Evolutionary conservation across 1,140 invertebrate genomes (phyloP).

Genomic region (Rhysida immarginata): DNA sequence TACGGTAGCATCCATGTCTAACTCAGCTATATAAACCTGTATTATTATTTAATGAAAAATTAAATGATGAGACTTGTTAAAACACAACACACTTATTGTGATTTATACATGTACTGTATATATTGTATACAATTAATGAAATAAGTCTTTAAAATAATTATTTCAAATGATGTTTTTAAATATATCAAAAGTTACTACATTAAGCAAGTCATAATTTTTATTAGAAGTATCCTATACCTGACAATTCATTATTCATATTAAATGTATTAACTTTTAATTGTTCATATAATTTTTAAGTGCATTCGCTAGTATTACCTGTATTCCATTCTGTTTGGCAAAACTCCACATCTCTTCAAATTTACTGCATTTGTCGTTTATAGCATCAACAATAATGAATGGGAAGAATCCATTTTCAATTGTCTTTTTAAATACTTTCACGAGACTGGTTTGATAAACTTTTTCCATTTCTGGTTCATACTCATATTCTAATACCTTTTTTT

Average conservation of each 20-base stretch:
- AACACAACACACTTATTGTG: too few relatives aligned
- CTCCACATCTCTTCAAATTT: slow-evolving; percentile 74
- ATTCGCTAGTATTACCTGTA: slow-evolving; percentile 49
- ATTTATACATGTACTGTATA: too few relatives aligned
- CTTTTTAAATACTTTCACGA: slow-evolving; percentile 83
- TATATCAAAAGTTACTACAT: too few relatives aligned
- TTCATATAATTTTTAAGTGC: background rate
- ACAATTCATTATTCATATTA: too few relatives aligned
- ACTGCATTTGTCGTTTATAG: slow-evolving; percentile 51
- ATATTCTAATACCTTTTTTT: slow-evolving; percentile 61
- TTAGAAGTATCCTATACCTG: too few relatives aligned
- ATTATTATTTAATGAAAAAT: too few relatives aligned
- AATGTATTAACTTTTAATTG: too few relatives aligned
- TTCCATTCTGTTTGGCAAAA: slow-evolving; percentile 70
- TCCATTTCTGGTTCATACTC: slow-evolving; percentile 80
- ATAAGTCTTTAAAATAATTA: too few relatives aligned
- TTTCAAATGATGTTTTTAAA: too few relatives aligned
- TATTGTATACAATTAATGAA: too few relatives aligned
- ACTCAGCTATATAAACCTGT: slow-evolving; percentile 72
- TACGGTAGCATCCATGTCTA: slow-evolving; percentile 58
- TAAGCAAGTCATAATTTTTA: too few relatives aligned
- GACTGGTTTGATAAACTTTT: slow-evolving; percentile 56
- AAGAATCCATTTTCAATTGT: slow-evolving; percentile 82
- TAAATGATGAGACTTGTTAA: too few relatives aligned
- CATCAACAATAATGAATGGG: slow-evolving; percentile 81